phyloP scores from a whole-genome alignment of 2,113 vertebrate genomes.

The Pachypanchax playfairii region DNA sequence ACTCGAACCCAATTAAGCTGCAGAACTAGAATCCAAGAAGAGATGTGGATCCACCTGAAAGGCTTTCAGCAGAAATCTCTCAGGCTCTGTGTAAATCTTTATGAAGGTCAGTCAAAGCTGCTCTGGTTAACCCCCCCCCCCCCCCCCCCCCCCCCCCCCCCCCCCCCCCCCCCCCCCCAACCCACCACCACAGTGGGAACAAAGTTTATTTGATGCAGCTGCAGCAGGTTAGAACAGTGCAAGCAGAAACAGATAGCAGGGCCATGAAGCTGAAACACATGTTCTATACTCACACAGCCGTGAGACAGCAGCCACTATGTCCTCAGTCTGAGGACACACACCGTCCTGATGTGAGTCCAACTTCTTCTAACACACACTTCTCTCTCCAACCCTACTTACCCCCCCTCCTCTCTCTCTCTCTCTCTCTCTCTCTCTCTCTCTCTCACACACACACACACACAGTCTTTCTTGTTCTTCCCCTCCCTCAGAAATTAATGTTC shows the following conservation, averaged over 20 bases:
- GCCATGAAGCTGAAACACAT: constrained; percentile 45
- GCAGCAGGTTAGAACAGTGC: constrained; percentile 42
- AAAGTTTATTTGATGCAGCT: constrained; percentile 71
- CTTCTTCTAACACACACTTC: background rate
- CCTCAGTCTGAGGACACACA: constrained; percentile 16
- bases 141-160: too few species aligned
- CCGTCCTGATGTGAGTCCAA: constrained; percentile 18
- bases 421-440: background rate
- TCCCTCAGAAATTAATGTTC: constrained; percentile 11
- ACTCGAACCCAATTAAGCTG: constrained; percentile 19
- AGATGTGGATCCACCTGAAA: background rate
- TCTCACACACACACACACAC: background rate
- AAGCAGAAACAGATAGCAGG: constrained; percentile 53
- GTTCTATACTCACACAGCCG: constrained; percentile 60
- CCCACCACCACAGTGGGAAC: constrained; percentile 37
- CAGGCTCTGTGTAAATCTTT: constrained; percentile 63
- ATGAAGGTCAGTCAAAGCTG: constrained; percentile 53
- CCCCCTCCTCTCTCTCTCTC: background rate
- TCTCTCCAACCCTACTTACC: background rate
- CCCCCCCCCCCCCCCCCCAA: too few species aligned
- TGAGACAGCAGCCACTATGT: constrained; percentile 22
- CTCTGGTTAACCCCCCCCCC: constrained; percentile 37
- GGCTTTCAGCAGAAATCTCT: constrained; percentile 47
- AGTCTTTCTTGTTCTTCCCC: too few species aligned
- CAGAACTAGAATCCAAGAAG: background rate